These are phyloP conservation scores for Malurus melanocephalus DNA, from an alignment of 2,113 vertebrate genomes.

Conservation along the genomic window DNA sequence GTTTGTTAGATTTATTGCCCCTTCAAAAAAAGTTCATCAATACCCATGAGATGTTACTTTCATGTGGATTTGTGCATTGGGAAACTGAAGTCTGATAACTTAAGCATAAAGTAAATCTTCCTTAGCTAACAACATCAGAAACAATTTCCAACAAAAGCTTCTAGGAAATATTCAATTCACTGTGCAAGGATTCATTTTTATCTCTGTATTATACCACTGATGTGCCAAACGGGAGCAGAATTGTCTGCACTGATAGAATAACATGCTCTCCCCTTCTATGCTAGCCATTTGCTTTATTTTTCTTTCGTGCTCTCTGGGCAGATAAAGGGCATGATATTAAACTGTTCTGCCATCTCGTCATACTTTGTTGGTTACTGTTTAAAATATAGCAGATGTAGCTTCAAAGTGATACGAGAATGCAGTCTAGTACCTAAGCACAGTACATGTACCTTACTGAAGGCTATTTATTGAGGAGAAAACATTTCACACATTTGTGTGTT, in stretches of 20 bases:
- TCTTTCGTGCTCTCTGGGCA: not conserved
- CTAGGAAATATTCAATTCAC: conserved; percentile 8
- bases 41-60: not conserved
- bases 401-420: not conserved
- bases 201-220: not conserved
- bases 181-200: conserved; percentile 11
- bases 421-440: not conserved
- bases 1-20: not conserved
- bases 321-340: conserved; percentile 50
- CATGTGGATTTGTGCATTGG: not conserved
- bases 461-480: conserved; percentile 43
- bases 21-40: not conserved
- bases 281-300: conserved; percentile 17
- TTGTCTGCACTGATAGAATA: not conserved
- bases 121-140: conserved; percentile 28
- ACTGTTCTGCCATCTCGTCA: conserved; percentile 44
- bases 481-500: conserved; percentile 27
- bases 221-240: not conserved
- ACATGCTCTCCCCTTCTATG: not conserved
- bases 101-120: not conserved
- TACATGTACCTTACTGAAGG: conserved; percentile 11
- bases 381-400: conserved; percentile 36
- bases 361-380: conserved; percentile 16
- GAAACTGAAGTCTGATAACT: not conserved
- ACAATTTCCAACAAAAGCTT: not conserved